Base-by-base conservation (phyloP, 2,113 vertebrate species). In the Chinchilla lanigera region DNA sequence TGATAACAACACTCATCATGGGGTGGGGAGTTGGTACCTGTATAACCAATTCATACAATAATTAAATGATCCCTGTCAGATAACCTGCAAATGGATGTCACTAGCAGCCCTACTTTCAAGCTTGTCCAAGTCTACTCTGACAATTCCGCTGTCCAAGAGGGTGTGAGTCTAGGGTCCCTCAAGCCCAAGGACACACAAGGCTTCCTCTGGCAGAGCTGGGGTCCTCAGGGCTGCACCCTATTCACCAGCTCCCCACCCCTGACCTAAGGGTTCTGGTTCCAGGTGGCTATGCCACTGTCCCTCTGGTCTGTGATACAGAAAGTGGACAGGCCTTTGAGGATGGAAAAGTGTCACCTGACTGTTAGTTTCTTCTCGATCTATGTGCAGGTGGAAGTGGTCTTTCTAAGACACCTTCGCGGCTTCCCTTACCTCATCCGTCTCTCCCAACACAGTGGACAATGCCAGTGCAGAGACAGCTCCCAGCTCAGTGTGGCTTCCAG, bases 281-380 rank as follows among this genome's bases (percentile, higher is more conserved):
- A 1, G 33, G 1, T 2, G 9, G 33, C 44, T 5, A 1, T 0
- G 13, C 17, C 54, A 16, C 1, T 0, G 0, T 26, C 67, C 16
- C 44, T 44, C 38, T 20, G 54, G 65, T 24, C 41, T 30, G 71
- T n/a, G 50, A 44, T 0, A 38, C 0, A 58, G 24, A 22, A 50
- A 83, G 24, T 19, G 14, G n/a, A 2, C 2, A 9, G 9, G 41
- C 10, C 7, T 11, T 1, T 22, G 56, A 61, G 56, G 65, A 73
- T 11, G 47, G 26, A 19, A 30, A 52, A 2, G 47, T 19, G 19
- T 35, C 19, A 56, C 3, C 54, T 24, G 4, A 22, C 6, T 2
- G 12, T 12, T 30, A 30, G 3, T 22, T 60, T 7, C 3, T 44
- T 8, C 52, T 19, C 60, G 56, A 52, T 61, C 17, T 52, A 35